Evolutionary conservation across 37 sponge, comb jelly and placozoan genomes (phyloP), one percentile per base, ranked within the genome.

Genomic region (Beroe forskalii): DNA sequence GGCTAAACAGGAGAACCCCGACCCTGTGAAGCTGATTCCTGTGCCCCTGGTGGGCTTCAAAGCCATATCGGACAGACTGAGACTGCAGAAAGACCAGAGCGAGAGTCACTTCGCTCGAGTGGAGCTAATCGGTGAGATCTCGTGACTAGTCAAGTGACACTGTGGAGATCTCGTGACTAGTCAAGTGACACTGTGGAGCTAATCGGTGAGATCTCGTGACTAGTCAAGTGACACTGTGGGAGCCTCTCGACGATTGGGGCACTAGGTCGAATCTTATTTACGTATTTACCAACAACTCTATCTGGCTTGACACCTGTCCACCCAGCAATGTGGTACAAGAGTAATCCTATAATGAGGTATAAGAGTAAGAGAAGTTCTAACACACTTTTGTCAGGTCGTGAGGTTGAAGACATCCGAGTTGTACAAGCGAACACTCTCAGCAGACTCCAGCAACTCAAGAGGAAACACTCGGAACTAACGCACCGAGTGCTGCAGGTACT

Each of bases 51-150:
- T 95, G 4, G 96, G 99, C 0, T 94, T 96, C 32, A 62, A 62
- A 1, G 94, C 93, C 17, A 75, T 97, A 66, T 92, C 89, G 44
- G 90, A 89, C 62, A 90, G 99, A 27, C 72, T 94, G 76, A 93
- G 94, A 75, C 94, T 92, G 14, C 99, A 97, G 93, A 86, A 96
- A 28, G 92, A 94, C 61, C 94, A 97, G 90, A 93, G 90, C 42
- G 86, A 91, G 36, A 93, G 92, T 41, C 99, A 97, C 42, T 64
- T 90, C 37, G 90, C 92, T 40, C 62, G 97, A 67, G 80, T 97
- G 32, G 90, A 97, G 91, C 92, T 97, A 38, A 43, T 62, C 67
- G 43, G 66, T 63, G 30, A 63, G 66, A 6, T 9, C 14, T 19
- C 60, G 60, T 55, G 14, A 55, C 17, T 19, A 55, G 60, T 55